These are phyloP conservation scores for Limnephilus auricula DNA, from an alignment of 2,888 invertebrate genomes.

Conservation along the genomic window DNA sequence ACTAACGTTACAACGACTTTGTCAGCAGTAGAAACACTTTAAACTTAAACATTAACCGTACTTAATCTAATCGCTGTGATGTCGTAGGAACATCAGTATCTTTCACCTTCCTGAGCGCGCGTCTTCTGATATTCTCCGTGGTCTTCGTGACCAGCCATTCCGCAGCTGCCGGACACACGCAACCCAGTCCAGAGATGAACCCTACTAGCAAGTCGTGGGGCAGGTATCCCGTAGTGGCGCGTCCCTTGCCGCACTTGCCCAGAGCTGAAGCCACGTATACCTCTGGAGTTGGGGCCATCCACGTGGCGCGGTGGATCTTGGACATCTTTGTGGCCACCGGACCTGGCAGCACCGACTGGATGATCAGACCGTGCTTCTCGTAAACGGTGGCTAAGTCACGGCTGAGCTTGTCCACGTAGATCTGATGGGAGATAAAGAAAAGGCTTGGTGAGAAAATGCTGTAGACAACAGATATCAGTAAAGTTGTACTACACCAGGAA, in stretches of 20 bases:
- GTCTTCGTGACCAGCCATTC: slow-evolving; percentile 81
- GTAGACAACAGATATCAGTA: too few relatives aligned
- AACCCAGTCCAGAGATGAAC: slow-evolving; percentile 74
- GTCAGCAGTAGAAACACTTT: not conserved
- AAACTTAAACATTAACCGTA: not conserved
- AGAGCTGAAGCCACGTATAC: slow-evolving; percentile 85
- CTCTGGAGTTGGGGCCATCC: slow-evolving; percentile 87
- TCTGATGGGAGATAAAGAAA: slow-evolving; percentile 72
- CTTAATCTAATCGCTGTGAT: not conserved
- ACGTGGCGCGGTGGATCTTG: slow-evolving; percentile 84
- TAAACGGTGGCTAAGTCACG: slow-evolving; percentile 88
- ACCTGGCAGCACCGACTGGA: slow-evolving; percentile 91
- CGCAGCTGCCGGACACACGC: slow-evolving; percentile 77
- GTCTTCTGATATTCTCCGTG: slow-evolving; percentile 81
- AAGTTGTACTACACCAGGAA: too few relatives aligned
- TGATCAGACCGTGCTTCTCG: slow-evolving; percentile 82
- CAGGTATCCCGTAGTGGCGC: slow-evolving; percentile 86
- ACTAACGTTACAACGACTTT: not conserved
- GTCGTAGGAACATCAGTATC: not conserved
- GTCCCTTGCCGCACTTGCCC: slow-evolving; percentile 83
- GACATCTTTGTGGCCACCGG: slow-evolving; percentile 96
- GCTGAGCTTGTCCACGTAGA: slow-evolving; percentile 89
- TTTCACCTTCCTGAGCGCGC: slow-evolving; percentile 76
- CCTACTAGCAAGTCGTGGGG: slow-evolving; percentile 82
- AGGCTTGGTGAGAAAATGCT: not conserved